phyloP scores from a whole-genome alignment of 2,113 vertebrate species.

The Psittacula cyanocephala region DNA sequence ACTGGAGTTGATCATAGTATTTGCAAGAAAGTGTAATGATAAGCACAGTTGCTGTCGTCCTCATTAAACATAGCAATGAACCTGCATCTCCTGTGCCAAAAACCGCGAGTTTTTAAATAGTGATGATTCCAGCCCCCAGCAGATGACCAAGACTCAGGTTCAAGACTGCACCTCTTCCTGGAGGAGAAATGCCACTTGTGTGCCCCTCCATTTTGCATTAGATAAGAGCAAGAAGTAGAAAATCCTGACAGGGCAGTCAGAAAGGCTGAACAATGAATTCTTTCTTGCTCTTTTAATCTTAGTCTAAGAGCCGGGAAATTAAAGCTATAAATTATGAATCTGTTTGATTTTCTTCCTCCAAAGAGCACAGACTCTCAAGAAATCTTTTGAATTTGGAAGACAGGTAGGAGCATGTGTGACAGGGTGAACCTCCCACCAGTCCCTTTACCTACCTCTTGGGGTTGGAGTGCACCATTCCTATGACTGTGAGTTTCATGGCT shows the following conservation, averaged over 20 bases:
- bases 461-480: conserved; percentile 62
- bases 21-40: neutral
- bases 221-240: neutral
- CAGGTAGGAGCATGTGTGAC: neutral
- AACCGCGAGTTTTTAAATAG: neutral
- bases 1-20: neutral
- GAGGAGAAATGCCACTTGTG: neutral
- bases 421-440: neutral
- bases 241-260: neutral
- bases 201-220: neutral
- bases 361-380: neutral
- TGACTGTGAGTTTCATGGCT: conserved; percentile 71
- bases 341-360: neutral
- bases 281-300: neutral
- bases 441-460: conserved; percentile 67
- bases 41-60: neutral
- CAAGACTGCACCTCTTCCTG: neutral
- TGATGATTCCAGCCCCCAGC: neutral
- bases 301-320: neutral
- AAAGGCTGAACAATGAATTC: neutral
- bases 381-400: neutral
- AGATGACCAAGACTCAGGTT: neutral
- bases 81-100: neutral
- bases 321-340: neutral
- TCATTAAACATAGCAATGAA: neutral